These are phyloP conservation scores for Eristalis arbustorum DNA, from an alignment of 2,888 invertebrate genomes.

Conservation along the genomic window DNA sequence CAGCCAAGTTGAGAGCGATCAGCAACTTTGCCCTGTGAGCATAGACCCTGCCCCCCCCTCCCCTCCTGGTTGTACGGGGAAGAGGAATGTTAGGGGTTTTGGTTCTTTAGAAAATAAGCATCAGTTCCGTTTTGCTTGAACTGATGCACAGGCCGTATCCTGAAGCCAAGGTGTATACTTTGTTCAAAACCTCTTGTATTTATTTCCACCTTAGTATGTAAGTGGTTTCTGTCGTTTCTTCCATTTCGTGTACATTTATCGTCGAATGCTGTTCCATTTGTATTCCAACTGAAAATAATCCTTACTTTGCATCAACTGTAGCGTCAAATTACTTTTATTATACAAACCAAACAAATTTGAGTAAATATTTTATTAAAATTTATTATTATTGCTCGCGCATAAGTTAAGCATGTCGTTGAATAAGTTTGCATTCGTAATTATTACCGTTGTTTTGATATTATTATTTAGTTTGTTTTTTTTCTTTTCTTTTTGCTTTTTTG, in stretches of 20 bases:
- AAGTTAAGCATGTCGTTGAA: slow-evolving; percentile 55
- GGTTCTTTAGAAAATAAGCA: too few species aligned
- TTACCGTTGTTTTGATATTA: slow-evolving; percentile 56
- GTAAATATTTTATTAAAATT: neutral
- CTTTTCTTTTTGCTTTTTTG: slow-evolving; percentile 50
- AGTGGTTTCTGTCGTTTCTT: neutral
- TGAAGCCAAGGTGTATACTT: too few species aligned
- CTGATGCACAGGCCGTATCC: too few species aligned
- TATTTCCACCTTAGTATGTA: neutral
- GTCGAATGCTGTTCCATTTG: neutral
- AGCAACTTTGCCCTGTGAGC: too few species aligned
- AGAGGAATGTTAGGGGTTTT: too few species aligned
- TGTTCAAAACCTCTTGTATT: too few species aligned
- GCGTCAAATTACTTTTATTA: neutral
- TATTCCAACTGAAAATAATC: neutral
- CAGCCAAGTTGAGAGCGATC: too few species aligned
- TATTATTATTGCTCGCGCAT: slow-evolving; percentile 35
- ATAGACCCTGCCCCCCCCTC: too few species aligned
- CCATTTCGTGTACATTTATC: too few species aligned
- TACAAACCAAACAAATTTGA: neutral
- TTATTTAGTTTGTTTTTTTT: slow-evolving; percentile 46
- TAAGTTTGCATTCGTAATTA: slow-evolving; percentile 64
- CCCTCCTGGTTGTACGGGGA: too few species aligned
- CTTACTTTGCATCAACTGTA: neutral
- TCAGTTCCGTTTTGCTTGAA: too few species aligned